Percentiles rank a stretch among this genome's conserved stretches.
Evolutionary conservation across 2,113 vertebrate genomes (phyloP).

Genomic region (Ictidomys tridecemlineatus): DNA sequence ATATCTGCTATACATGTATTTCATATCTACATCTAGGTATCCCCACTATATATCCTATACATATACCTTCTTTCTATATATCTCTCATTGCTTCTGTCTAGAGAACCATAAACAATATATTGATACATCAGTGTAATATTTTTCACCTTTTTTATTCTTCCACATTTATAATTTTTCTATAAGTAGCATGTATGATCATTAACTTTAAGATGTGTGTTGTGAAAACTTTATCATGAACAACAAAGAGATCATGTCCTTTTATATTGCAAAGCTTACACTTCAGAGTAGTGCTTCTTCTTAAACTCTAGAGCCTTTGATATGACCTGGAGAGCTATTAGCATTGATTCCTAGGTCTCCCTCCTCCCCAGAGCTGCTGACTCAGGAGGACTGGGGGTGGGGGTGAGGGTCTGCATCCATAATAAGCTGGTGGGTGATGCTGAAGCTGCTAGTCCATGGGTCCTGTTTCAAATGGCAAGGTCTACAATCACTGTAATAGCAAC

Average conservation of each 20-base stretch:
- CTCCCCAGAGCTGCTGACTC: neutral
- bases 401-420: neutral
- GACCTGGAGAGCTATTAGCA: neutral
- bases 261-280: neutral
- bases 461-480: neutral
- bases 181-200: neutral
- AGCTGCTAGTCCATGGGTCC: neutral
- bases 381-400: neutral
- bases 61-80: too few species aligned
- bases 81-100: neutral
- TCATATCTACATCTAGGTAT: neutral
- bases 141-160: neutral
- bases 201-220: constrained; percentile 1
- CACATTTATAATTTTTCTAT: constrained; percentile 8
- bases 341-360: neutral
- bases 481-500: neutral
- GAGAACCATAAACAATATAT: neutral
- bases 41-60: too few species aligned
- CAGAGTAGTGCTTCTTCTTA: neutral
- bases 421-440: neutral
- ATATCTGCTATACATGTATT: neutral
- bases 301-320: neutral
- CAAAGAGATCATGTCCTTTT: neutral
- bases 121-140: neutral
- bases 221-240: neutral